Percentiles rank a stretch among this genome's conserved stretches.
These are phyloP conservation scores for Oreohelix idahoensis DNA, from an alignment of 1,140 invertebrate species.

Conservation along the genomic window DNA sequence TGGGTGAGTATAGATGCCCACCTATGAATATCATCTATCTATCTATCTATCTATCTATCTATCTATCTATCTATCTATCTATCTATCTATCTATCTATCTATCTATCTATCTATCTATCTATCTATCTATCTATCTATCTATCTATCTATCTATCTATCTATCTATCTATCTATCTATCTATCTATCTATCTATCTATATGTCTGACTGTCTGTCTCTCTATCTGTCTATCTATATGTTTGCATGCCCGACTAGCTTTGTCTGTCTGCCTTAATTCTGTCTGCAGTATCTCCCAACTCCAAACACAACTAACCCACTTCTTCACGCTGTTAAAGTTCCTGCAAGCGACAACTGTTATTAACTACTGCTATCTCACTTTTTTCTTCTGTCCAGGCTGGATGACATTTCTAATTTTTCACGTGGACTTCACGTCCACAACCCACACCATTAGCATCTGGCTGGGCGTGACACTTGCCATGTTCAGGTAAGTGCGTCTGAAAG, in stretches of 20 bases:
- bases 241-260: too few relatives aligned
- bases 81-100: conserved; percentile 32
- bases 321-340: too few relatives aligned
- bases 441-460: conserved; percentile 93
- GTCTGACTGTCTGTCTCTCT: too few relatives aligned
- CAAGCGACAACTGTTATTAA: too few relatives aligned
- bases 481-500: conserved; percentile 65
- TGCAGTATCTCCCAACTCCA: too few relatives aligned
- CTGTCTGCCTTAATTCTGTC: too few relatives aligned
- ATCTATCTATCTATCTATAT: too few relatives aligned
- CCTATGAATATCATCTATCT: not conserved
- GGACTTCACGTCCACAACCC: conserved; percentile 84
- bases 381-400: conserved; percentile 56
- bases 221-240: too few relatives aligned
- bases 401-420: conserved; percentile 64
- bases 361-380: too few relatives aligned
- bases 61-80: conserved; percentile 32
- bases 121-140: conserved; percentile 23
- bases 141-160: conserved; percentile 22
- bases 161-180: conserved; percentile 22
- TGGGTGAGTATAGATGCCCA: conserved; percentile 22
- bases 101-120: conserved; percentile 32
- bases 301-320: too few relatives aligned
- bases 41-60: conserved; percentile 32
- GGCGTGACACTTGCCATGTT: conserved; percentile 92